phyloP scores from a whole-genome alignment of 2,113 vertebrate genomes.

The Odocoileus virginianus region DNA sequence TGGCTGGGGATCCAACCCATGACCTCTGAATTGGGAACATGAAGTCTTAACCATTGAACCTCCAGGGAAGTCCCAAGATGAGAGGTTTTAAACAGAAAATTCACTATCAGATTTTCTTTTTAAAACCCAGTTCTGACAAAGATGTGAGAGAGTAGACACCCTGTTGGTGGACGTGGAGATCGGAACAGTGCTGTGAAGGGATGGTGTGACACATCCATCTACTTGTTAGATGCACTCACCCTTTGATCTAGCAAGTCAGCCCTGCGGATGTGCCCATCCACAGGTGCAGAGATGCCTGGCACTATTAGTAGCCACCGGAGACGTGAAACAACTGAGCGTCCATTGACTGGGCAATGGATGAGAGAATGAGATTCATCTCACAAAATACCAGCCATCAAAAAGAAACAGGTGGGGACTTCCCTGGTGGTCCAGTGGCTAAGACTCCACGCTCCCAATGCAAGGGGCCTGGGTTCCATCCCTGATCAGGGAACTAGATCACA shows the following conservation, averaged over 20 bases:
- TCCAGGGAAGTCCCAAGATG: neutral
- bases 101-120: neutral
- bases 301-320: neutral
- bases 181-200: neutral
- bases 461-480: neutral
- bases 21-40: neutral
- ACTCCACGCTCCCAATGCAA: neutral
- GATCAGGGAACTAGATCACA: neutral
- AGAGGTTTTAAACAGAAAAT: neutral
- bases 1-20: neutral
- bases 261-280: neutral
- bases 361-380: neutral
- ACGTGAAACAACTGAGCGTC: neutral
- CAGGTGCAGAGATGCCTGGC: no score
- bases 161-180: neutral
- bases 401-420: neutral
- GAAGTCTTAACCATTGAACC: neutral
- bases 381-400: neutral
- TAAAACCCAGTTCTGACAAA: conserved; percentile 3
- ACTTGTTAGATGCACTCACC: neutral
- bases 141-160: neutral
- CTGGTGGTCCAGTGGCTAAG: neutral
- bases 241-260: neutral
- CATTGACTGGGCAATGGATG: neutral
- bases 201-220: neutral